Evolutionary conservation across 2,113 vertebrate species (phyloP).

Genomic region (Pelobates fuscus): DNA sequence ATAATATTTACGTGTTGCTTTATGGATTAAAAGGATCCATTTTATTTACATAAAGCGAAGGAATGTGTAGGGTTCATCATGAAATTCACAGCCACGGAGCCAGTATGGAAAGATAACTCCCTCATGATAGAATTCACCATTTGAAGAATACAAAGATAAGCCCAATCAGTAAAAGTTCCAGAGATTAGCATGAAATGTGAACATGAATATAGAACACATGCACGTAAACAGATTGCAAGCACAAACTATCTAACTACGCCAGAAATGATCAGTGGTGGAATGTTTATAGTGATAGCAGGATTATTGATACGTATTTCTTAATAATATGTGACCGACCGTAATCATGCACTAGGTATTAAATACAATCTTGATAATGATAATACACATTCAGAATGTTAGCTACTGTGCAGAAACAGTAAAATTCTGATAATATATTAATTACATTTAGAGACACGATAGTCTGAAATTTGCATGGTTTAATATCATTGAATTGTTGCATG

Average conservation of each 20-base stretch:
- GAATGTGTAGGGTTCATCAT: conserved; percentile 31
- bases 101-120: conserved; percentile 16
- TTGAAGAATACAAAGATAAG: conserved; percentile 37
- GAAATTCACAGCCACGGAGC: conserved; percentile 23
- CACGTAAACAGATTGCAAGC: conserved; percentile 1
- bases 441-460: too few relatives aligned
- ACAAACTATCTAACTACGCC: conserved; percentile 5
- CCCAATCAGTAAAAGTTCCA: conserved; percentile 1
- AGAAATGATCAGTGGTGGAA: background rate
- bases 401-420: too few relatives aligned
- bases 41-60: conserved; percentile 21
- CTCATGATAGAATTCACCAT: conserved; percentile 22
- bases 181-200: conserved; percentile 32
- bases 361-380: too few relatives aligned
- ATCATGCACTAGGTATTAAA: too few relatives aligned
- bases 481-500: too few relatives aligned
- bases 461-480: too few relatives aligned
- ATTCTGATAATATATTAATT: too few relatives aligned
- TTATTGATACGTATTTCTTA: too few relatives aligned
- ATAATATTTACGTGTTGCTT: conserved; percentile 33
- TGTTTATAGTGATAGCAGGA: too few relatives aligned
- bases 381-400: too few relatives aligned
- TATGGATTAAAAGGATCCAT: conserved; percentile 18
- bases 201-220: conserved; percentile 4
- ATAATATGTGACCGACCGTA: too few relatives aligned